These are phyloP conservation scores for Euura saliciscinereae DNA, from an alignment of 1,140 invertebrate species.

Conservation along the genomic window DNA sequence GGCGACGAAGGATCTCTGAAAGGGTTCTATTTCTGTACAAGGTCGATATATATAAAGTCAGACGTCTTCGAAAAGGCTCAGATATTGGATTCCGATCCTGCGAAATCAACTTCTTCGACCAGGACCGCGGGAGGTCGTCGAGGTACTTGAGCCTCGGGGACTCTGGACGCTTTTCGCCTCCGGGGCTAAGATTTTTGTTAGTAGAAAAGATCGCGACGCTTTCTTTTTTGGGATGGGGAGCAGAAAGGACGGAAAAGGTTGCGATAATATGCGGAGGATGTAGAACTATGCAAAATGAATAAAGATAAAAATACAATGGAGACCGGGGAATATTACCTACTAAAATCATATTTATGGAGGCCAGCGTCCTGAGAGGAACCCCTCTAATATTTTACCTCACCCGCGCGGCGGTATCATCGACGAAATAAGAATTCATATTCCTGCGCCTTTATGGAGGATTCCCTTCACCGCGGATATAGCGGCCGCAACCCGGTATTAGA, in stretches of 20 bases:
- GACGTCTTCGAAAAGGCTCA: too few species aligned
- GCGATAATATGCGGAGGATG: conserved; percentile 23
- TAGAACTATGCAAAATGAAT: conserved; percentile 51
- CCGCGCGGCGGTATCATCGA: conserved; percentile 41
- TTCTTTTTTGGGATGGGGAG: neutral
- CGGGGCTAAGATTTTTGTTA: neutral
- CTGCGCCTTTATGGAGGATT: conserved; percentile 10
- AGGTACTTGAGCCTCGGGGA: too few species aligned
- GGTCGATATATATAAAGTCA: too few species aligned
- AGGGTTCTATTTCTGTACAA: too few species aligned
- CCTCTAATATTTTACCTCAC: conserved; percentile 51
- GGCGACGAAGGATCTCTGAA: too few species aligned
- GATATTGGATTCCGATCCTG: conserved; percentile 4
- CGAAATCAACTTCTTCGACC: neutral
- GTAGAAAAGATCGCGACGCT: neutral
- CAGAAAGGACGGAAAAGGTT: neutral
- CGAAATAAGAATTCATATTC: conserved; percentile 49
- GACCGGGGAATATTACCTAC: conserved; percentile 47
- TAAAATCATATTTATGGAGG: conserved; percentile 51
- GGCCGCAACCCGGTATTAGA: neutral
- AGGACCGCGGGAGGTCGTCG: neutral
- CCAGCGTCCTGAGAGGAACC: conserved; percentile 7
- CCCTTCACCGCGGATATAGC: neutral
- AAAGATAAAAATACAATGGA: conserved; percentile 49
- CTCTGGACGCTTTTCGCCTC: neutral